Conservation (phyloP, 2,888 invertebrate genomes). For the Cataglyphis cursor region DNA sequence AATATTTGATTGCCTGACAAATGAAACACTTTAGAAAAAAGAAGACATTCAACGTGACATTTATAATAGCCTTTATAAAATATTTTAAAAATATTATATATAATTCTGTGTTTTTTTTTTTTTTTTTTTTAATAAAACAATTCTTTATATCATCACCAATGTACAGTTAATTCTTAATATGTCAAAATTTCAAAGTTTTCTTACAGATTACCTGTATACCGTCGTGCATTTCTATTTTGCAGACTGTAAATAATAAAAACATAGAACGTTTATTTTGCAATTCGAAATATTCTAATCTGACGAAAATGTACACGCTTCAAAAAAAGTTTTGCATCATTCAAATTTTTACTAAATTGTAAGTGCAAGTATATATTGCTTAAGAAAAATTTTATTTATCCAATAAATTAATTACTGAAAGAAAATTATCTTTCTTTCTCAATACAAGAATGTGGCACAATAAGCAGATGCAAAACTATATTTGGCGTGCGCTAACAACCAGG, state of each 20-base stretch:
- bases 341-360: constrained; percentile 10
- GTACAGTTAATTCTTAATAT: neutral
- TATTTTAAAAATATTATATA: neutral
- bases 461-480: constrained; percentile 46
- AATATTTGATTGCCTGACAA: constrained; percentile 1
- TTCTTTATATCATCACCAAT: neutral
- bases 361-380: neutral
- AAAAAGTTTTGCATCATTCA: constrained; percentile 42
- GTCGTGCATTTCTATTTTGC: neutral
- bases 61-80: neutral
- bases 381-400: neutral
- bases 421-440: neutral
- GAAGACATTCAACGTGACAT: neutral
- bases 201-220: neutral
- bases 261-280: neutral
- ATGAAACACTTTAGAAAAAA: neutral
- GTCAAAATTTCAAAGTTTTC: neutral
- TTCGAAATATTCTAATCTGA: neutral
- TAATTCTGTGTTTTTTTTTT: neutral
- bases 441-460: neutral
- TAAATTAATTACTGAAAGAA: neutral
- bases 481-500: constrained; percentile 14
- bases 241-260: neutral
- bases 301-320: constrained; percentile 15
- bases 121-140: neutral